Evolutionary conservation across 2,797 vertebrate species (phyloP), one percentile per base, ranked within the genome.

Genomic region (Buphagus erythrorhynchus): DNA sequence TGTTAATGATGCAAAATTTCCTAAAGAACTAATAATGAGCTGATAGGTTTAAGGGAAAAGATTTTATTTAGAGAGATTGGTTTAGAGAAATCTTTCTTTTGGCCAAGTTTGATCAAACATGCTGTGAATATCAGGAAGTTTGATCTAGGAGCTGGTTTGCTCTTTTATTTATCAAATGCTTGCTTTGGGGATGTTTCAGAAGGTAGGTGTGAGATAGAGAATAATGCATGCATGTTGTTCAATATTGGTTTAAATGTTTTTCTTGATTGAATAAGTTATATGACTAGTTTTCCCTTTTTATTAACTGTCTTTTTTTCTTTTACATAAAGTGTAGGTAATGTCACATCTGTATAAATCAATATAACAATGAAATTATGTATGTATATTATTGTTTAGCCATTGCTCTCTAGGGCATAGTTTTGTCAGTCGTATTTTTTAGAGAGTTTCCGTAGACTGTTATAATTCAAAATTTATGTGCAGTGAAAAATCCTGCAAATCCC

Each of bases 311-410:
- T 69, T 91, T 93, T 93, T 88, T 61, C n/a, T 75, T 84, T 82
- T 76, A 16, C 38, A 35, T 83, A 29, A 22, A 80, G 7, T 7
- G 46, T 51, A 72, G 69, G 58, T 75, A 78, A 78, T 89, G 79
- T 63, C 73, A 68, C 58, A 72, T 42, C 73, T 78, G 13, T 91
- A 42, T 94, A 91, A 95, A 96, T 96, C 95, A 95, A 72, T 93
- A 63, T 90, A 93, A 86, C 72, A 88, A 79, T 67, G 76, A 69
- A 55, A 49, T 91, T 81, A 76, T 69, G 33, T 84, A 80, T 80
- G 35, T 84, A 52, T 96, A 58, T 94, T 92, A 71, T 94, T 97
- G 78, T 95, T 96, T 97, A 96, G 91, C 83, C 48, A 63, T 93
- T 93, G 79, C 59, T 95, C 94, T 79, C 76, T 36, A 49, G 83